These are phyloP conservation scores for Hippasteria phrygiana DNA, from an alignment of 53 echinoderm and acorn worm genomes.

Conservation along the genomic window DNA sequence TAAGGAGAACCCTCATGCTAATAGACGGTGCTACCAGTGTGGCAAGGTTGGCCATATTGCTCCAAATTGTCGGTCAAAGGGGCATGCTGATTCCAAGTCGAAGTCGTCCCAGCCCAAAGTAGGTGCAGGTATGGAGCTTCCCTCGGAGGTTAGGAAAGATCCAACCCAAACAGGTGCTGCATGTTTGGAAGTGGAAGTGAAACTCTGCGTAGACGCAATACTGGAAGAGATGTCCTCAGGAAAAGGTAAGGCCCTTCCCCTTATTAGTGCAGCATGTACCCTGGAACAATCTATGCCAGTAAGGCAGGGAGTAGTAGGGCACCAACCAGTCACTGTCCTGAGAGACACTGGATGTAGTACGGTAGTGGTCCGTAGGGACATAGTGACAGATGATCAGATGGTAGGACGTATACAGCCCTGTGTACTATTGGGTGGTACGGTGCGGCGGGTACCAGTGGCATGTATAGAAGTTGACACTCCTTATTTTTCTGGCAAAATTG, in stretches of 20 bases:
- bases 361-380: slow-evolving; percentile 25
- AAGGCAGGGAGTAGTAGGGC: slow-evolving; percentile 18
- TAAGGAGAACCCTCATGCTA: background rate
- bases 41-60: slow-evolving; percentile 41
- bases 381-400: slow-evolving; percentile 28
- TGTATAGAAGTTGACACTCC: slow-evolving; percentile 28
- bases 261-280: slow-evolving; percentile 3
- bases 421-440: slow-evolving; percentile 57
- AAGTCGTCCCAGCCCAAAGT: background rate
- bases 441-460: slow-evolving; percentile 30
- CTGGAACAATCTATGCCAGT: slow-evolving; percentile 53
- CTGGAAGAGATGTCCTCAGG: background rate
- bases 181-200: background rate
- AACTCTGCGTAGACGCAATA: background rate
- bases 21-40: slow-evolving; percentile 16
- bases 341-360: slow-evolving; percentile 59
- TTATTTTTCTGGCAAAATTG: slow-evolving; percentile 21
- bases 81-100: background rate
- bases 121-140: background rate
- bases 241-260: background rate
- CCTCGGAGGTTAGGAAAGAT: background rate
- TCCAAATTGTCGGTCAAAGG: background rate
- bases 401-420: slow-evolving; percentile 32
- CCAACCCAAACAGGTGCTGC: slow-evolving; percentile 8
- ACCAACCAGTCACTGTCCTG: slow-evolving; percentile 16